Percentiles rank a stretch among this genome's conserved stretches.
These are phyloP conservation scores for Chymomyza procnemis DNA, from an alignment of 2,888 invertebrate genomes.

Conservation along the genomic window DNA sequence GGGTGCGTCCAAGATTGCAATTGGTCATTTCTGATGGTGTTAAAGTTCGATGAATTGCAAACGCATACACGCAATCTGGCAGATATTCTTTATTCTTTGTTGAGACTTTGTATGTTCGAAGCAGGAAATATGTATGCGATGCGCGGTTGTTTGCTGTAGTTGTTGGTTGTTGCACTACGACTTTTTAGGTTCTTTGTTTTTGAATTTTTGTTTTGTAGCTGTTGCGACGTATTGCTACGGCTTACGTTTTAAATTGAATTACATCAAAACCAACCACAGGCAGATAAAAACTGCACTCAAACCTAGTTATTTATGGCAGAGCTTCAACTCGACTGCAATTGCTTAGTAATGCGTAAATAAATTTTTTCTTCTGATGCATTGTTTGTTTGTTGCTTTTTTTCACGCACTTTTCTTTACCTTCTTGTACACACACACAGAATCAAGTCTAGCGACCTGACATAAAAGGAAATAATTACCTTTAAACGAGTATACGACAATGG, in stretches of 20 bases:
- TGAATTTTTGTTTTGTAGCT: too few species aligned
- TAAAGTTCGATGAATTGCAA: background rate
- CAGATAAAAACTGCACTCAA: slow-evolving; percentile 23
- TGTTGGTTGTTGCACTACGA: slow-evolving; percentile 34
- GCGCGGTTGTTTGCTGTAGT: slow-evolving; percentile 15
- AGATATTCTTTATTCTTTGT: background rate
- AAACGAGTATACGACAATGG: background rate
- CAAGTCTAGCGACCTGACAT: background rate
- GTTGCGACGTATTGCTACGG: slow-evolving; percentile 36
- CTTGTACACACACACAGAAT: background rate
- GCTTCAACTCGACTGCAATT: slow-evolving; percentile 27
- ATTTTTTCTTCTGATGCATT: slow-evolving; percentile 56
- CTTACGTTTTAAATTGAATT: slow-evolving; percentile 13
- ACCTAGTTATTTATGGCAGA: slow-evolving; percentile 2
- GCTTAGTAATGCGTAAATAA: slow-evolving; percentile 65
- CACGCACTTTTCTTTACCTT: slow-evolving; percentile 12
- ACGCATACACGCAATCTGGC: background rate
- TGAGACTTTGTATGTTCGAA: background rate
- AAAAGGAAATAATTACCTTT: slow-evolving; percentile 1
- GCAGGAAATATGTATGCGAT: background rate
- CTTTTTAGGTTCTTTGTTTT: background rate
- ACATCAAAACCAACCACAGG: slow-evolving; percentile 15
- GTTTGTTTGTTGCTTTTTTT: slow-evolving; percentile 24
- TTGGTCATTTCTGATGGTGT: background rate
- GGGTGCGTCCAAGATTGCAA: slow-evolving; percentile 47